phyloP scores from a whole-genome alignment of 2,113 vertebrate genomes.

The Seriola dumerili region DNA sequence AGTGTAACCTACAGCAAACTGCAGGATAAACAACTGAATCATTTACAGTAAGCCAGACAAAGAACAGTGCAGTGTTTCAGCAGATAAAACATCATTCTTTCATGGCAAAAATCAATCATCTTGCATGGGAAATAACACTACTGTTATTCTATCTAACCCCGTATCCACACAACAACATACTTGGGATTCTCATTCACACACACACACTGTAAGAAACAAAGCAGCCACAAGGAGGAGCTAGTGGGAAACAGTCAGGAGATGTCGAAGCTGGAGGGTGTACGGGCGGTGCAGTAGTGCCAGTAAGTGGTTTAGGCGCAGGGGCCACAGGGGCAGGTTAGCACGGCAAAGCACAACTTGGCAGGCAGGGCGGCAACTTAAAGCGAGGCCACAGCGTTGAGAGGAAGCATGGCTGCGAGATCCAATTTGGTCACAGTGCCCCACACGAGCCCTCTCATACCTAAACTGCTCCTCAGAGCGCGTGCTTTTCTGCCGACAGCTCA shows the following conservation, averaged over 20 bases:
- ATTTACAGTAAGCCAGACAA: slow-evolving; percentile 62
- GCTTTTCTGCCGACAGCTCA: slow-evolving; percentile 6
- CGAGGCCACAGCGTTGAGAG: slow-evolving; percentile 50
- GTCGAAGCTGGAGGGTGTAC: slow-evolving; percentile 60
- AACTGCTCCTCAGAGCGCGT: slow-evolving; percentile 3
- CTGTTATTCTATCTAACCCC: slow-evolving; percentile 57
- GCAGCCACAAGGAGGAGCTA: slow-evolving; percentile 79
- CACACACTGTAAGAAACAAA: slow-evolving; percentile 60
- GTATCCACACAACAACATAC: slow-evolving; percentile 47
- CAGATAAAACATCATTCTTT: slow-evolving; percentile 65
- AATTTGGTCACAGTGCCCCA: slow-evolving; percentile 28
- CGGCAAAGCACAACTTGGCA: slow-evolving; percentile 78
- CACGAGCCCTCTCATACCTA: slow-evolving; percentile 1
- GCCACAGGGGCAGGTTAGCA: slow-evolving; percentile 70
- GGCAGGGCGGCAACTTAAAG: slow-evolving; percentile 73
- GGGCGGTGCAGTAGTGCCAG: slow-evolving; percentile 64
- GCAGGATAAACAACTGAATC: slow-evolving; percentile 65
- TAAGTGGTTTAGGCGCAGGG: slow-evolving; percentile 64
- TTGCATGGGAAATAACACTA: slow-evolving; percentile 61
- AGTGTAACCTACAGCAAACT: slow-evolving; percentile 62
- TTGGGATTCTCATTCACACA: slow-evolving; percentile 57
- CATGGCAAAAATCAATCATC: slow-evolving; percentile 63
- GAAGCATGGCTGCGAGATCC: slow-evolving; percentile 48
- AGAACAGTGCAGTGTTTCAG: slow-evolving; percentile 69
- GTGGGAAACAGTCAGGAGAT: slow-evolving; percentile 68